Evolutionary conservation across 2,797 vertebrate species (phyloP), one percentile per base, ranked within the genome.

Genomic region (Nannoperca obscura): DNA sequence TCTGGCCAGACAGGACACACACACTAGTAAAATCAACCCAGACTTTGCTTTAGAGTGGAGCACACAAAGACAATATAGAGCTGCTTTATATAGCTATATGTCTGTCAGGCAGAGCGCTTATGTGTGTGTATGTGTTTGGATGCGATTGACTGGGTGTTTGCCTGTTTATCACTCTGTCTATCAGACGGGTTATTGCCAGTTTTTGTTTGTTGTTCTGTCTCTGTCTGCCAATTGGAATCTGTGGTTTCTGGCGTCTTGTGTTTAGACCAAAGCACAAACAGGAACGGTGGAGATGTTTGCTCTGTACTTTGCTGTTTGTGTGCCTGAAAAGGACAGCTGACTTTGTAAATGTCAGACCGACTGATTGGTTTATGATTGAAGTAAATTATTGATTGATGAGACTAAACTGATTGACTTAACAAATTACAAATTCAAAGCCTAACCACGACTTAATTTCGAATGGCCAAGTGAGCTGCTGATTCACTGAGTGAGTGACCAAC

Each of bases 31-130:
- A 91, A 88, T 76, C 76, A 77, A 71, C 44, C 34, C 81, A 87
- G 89, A 89, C 85, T 92, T 90, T 88, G 84, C 85, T 84, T 82
- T 81, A 58, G 53, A 80, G 60, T 73, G 69, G 36, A 84, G 64
- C 65, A 84, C 89, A 91, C 78, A 90, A 19, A 84, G 70, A 64
- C 71, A 68, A 20, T 1, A 61, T 64, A 61, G 55, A 75, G 73
- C 80, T 71, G 64, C 69, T 71, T 81, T 69, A 52, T 81, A 71
- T 76, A 82, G 82, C 78, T 69, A 36, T 5, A 22, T 34, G 71
- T 70, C 53, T 85, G 38, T 58, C 67, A 54, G 52, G 42, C 46
- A 54, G 73, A 66, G 36, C 7, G 15, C 70, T 71, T 68, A 24
- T n/a, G 46, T 42, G 30, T 55, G 66, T 46, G 52, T 47, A 40